phyloP scores from a whole-genome alignment of 1,140 invertebrate genomes.

The Charaxes varanes region DNA sequence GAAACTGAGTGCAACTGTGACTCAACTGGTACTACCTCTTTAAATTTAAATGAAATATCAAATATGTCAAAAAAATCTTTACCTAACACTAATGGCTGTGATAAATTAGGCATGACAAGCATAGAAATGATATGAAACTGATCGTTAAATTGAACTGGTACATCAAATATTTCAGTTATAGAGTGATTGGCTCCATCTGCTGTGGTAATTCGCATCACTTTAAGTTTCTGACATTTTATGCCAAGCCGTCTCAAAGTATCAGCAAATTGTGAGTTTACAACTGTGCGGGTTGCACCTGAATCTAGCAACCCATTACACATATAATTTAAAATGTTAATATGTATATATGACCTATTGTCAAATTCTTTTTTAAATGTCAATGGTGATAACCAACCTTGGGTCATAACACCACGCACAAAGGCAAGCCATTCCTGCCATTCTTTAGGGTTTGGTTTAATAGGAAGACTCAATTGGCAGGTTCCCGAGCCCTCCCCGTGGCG shows the following conservation, averaged over 20 bases:
- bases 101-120: constrained; percentile 9
- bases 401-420: constrained; percentile 7
- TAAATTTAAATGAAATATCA: constrained; percentile 15
- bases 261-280: constrained; percentile 10
- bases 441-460: constrained; percentile 1
- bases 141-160: constrained; percentile 9
- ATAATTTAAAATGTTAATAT: constrained; percentile 10
- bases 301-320: constrained; percentile 12
- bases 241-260: constrained; percentile 8
- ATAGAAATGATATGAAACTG: constrained; percentile 11
- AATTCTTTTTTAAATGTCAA: constrained; percentile 13
- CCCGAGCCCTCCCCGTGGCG: constrained; percentile 9
- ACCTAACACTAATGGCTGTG: constrained; percentile 9
- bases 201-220: neutral
- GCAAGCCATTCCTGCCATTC: constrained; percentile 14
- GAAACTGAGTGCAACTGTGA: neutral
- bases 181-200: neutral
- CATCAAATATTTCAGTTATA: constrained; percentile 1
- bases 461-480: constrained; percentile 13
- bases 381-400: neutral
- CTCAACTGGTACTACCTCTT: neutral
- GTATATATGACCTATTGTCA: constrained; percentile 16
- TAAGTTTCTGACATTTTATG: neutral
- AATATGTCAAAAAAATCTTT: constrained; percentile 16
- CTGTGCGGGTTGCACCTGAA: constrained; percentile 13